These are phyloP conservation scores for Pyrgilauda ruficollis DNA, from an alignment of 2,113 vertebrate genomes.

Conservation along the genomic window DNA sequence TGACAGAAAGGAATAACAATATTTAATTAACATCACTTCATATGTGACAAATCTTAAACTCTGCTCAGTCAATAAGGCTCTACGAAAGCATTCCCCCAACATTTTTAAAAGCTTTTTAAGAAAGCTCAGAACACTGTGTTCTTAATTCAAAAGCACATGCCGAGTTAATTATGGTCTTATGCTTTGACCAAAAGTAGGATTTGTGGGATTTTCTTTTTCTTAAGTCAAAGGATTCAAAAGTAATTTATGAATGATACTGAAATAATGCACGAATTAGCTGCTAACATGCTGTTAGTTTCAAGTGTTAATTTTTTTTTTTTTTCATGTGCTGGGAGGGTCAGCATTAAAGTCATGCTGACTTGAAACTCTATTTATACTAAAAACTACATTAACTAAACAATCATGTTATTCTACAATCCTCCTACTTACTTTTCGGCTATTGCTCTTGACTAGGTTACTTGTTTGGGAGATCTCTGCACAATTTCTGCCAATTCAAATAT, in stretches of 20 bases:
- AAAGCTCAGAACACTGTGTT: constrained; percentile 71
- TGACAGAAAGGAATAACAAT: constrained; percentile 58
- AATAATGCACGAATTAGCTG: constrained; percentile 68
- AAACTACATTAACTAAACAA: constrained; percentile 56
- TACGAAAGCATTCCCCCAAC: constrained; percentile 42
- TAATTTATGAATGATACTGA: constrained; percentile 72
- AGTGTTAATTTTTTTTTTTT: constrained; percentile 40
- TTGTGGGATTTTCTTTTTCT: constrained; percentile 66
- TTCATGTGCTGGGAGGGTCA: constrained; percentile 35
- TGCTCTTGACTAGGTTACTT: constrained; percentile 46
- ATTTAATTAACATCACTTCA: constrained; percentile 69
- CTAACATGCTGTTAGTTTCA: constrained; percentile 63
- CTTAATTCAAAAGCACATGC: constrained; percentile 73
- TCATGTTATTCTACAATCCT: constrained; percentile 38
- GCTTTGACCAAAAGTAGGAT: constrained; percentile 70
- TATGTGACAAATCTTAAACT: constrained; percentile 74
- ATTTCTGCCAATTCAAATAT: constrained; percentile 39
- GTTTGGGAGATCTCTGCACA: not conserved
- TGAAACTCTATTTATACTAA: constrained; percentile 33
- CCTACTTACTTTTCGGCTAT: constrained; percentile 25
- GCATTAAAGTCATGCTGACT: constrained; percentile 44
- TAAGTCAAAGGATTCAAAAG: constrained; percentile 70
- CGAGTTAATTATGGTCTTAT: constrained; percentile 79
- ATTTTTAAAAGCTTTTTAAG: constrained; percentile 67
- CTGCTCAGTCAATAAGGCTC: constrained; percentile 64